Evolutionary conservation across 2,113 vertebrate genomes (phyloP).

Genomic region (Anarrhichthys ocellatus): DNA sequence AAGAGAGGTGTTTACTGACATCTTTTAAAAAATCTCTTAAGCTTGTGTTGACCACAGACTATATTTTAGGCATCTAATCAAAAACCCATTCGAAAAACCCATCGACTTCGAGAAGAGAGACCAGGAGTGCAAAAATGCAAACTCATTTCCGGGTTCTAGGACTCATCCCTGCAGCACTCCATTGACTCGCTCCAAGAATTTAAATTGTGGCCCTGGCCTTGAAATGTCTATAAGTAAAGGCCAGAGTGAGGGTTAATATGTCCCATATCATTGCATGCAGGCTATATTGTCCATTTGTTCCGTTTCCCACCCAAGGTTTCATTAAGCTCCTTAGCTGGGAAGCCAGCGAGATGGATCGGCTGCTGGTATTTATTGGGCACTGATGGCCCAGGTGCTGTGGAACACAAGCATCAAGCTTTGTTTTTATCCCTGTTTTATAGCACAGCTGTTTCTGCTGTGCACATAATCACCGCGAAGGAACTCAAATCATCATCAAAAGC

Average conservation of each 20-base stretch:
- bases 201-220: slow-evolving; percentile 36
- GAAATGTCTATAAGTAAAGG: slow-evolving; percentile 56
- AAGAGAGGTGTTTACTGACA: neutral
- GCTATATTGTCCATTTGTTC: slow-evolving; percentile 35
- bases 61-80: neutral
- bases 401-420: slow-evolving; percentile 74
- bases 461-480: slow-evolving; percentile 73
- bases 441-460: slow-evolving; percentile 80
- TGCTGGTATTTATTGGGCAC: slow-evolving; percentile 77
- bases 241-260: slow-evolving; percentile 54
- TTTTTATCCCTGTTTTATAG: slow-evolving; percentile 82
- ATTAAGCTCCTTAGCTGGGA: slow-evolving; percentile 62
- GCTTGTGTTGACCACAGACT: neutral
- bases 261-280: slow-evolving; percentile 52
- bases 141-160: neutral
- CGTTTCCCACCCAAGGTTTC: slow-evolving; percentile 56
- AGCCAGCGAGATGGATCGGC: slow-evolving; percentile 66
- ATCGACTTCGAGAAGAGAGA: no score
- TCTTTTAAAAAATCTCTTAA: neutral
- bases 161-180: neutral
- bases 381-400: slow-evolving; percentile 80
- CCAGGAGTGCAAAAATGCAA: neutral
- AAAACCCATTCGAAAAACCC: neutral
- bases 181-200: slow-evolving; percentile 50
- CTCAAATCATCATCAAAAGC: slow-evolving; percentile 76